phyloP scores from a whole-genome alignment of 2,113 vertebrate species.

The Isurus oxyrinchus region DNA sequence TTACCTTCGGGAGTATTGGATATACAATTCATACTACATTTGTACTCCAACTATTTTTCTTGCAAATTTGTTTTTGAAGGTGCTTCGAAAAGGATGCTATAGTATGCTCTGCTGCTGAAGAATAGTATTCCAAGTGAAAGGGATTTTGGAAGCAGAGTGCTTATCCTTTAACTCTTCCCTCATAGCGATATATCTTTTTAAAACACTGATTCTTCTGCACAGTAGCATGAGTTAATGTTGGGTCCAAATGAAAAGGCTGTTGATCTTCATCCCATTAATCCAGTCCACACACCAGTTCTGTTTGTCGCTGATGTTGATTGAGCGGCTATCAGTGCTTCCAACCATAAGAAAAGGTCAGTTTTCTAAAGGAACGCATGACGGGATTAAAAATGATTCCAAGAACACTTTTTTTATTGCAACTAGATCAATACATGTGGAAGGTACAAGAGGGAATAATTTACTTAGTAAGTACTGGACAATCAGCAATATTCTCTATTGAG shows the following conservation, averaged over 20 bases:
- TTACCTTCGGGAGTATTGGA: not conserved
- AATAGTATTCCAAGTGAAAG: not conserved
- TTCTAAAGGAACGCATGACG: not conserved
- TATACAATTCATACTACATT: not conserved
- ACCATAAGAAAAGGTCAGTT: not conserved
- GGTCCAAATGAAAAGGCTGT: not conserved
- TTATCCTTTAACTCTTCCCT: not conserved
- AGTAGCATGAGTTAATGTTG: not conserved
- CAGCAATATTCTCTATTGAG: not conserved
- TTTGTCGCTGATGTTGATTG: not conserved
- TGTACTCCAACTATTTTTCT: not conserved
- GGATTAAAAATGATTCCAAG: not conserved
- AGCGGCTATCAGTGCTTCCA: not conserved
- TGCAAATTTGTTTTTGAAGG: not conserved
- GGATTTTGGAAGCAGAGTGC: not conserved
- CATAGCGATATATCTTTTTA: not conserved
- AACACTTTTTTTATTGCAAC: not conserved
- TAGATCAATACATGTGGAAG: not conserved
- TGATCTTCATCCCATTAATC: not conserved
- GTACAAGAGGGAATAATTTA: not conserved
- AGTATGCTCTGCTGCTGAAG: not conserved
- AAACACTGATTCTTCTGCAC: not conserved
- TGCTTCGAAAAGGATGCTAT: not conserved
- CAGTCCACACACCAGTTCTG: not conserved
- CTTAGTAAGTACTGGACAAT: not conserved